Evolutionary conservation across 2,888 invertebrate species (phyloP).

Genomic region (Oscheius sp.): DNA sequence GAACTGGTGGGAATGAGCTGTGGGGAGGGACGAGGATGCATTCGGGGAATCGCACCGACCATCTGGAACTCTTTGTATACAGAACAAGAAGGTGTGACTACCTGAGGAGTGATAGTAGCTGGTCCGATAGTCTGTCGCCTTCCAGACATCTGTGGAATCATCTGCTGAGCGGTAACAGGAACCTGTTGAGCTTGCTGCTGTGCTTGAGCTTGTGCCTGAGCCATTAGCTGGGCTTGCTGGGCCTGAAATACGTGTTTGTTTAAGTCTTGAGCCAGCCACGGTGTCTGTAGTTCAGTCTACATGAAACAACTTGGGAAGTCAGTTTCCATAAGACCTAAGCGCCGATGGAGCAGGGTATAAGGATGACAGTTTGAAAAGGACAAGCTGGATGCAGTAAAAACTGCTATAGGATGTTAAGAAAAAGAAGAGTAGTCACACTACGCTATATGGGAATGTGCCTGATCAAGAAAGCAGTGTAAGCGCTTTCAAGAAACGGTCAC

Average conservation of each 20-base stretch:
- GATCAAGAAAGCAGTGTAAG: too few relatives aligned
- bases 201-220: neutral
- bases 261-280: too few relatives aligned
- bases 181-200: neutral
- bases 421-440: too few relatives aligned
- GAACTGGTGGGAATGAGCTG: slow-evolving; percentile 23
- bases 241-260: neutral
- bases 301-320: too few relatives aligned
- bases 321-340: too few relatives aligned
- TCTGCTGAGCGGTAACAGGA: neutral
- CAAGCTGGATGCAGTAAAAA: too few relatives aligned
- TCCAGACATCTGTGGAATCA: slow-evolving; percentile 14
- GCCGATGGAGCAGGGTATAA: too few relatives aligned
- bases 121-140: slow-evolving; percentile 26
- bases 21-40: slow-evolving; percentile 25
- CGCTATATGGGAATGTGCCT: too few relatives aligned
- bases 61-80: slow-evolving; percentile 5
- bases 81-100: neutral
- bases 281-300: too few relatives aligned
- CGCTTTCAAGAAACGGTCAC: too few relatives aligned
- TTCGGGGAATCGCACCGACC: slow-evolving; percentile 14
- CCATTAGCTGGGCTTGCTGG: slow-evolving; percentile 16
- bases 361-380: too few relatives aligned
- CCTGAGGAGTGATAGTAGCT: slow-evolving; percentile 25
- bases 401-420: too few relatives aligned